A percentile compares a stretch with the other conserved stretches of the same genome.
Evolutionary conservation across 2,113 vertebrate genomes (phyloP).

Genomic region (Toxotes chatareus): DNA sequence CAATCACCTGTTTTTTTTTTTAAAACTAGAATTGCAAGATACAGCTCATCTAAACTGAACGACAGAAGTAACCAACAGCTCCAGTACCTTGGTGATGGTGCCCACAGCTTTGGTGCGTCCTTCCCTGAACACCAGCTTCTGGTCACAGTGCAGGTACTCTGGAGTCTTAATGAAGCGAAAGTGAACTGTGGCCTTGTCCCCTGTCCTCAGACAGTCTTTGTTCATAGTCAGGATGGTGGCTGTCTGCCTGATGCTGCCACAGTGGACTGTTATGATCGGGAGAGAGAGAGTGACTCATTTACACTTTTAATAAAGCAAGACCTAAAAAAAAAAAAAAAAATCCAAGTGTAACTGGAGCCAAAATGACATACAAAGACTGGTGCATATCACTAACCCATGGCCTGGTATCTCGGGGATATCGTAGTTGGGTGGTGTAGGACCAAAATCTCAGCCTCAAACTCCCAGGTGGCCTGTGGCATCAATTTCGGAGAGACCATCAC

Average conservation of each 20-base stretch:
- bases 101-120: constrained; percentile 97
- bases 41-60: rapidly evolving
- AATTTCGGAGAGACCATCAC: constrained; percentile 96
- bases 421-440: constrained; percentile 96
- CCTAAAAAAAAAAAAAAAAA: background rate
- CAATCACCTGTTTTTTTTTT: too few species aligned
- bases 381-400: constrained; percentile 88
- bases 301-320: background rate
- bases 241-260: constrained; percentile 96
- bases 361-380: too few species aligned
- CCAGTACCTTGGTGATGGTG: constrained; percentile 94
- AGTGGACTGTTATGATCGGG: constrained; percentile 87
- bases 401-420: constrained; percentile 95
- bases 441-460: constrained; percentile 96
- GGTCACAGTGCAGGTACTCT: constrained; percentile 94
- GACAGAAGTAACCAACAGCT: background rate
- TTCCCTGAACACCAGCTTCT: constrained; percentile 96
- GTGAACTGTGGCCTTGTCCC: constrained; percentile 95
- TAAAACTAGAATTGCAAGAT: too few species aligned
- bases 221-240: constrained; percentile 97
- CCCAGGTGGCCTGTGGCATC: constrained; percentile 95
- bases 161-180: constrained; percentile 99
- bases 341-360: background rate
- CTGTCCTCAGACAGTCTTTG: constrained; percentile 94
- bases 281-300: background rate